phyloP scores from a whole-genome alignment of 2,113 vertebrate genomes.

The Bostrychus sinensis region DNA sequence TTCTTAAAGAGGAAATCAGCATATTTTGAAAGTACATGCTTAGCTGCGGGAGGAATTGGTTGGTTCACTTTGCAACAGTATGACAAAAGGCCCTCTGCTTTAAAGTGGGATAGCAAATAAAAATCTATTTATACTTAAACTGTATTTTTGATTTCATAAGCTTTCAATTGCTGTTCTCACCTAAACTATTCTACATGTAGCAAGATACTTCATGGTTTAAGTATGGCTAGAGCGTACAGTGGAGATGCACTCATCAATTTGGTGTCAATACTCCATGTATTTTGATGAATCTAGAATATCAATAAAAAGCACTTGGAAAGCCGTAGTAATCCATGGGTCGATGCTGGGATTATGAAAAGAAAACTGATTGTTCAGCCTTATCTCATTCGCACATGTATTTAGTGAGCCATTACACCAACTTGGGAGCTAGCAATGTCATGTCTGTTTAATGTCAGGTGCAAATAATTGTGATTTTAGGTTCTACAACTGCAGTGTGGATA shows the following conservation, averaged over 20 bases:
- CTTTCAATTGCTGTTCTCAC: not conserved
- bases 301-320: not conserved
- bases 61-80: not conserved
- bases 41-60: constrained; percentile 5
- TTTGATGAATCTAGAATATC: not conserved
- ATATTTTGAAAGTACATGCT: not conserved
- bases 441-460: not conserved
- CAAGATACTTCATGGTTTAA: not conserved
- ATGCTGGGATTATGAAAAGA: constrained; percentile 1
- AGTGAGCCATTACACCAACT: not conserved
- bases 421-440: not conserved
- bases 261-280: not conserved
- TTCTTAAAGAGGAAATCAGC: not conserved
- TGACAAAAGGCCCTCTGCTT: not conserved
- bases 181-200: not conserved
- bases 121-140: not conserved
- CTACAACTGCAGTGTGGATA: not conserved
- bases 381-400: not conserved
- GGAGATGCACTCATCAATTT: not conserved
- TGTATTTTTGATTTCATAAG: not conserved
- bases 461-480: not conserved
- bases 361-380: not conserved
- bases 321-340: not conserved
- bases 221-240: not conserved
- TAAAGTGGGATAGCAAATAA: not conserved